Evolutionary conservation across 1,140 invertebrate genomes (phyloP).

Genomic region (Lordiphosa stackelbergi): DNA sequence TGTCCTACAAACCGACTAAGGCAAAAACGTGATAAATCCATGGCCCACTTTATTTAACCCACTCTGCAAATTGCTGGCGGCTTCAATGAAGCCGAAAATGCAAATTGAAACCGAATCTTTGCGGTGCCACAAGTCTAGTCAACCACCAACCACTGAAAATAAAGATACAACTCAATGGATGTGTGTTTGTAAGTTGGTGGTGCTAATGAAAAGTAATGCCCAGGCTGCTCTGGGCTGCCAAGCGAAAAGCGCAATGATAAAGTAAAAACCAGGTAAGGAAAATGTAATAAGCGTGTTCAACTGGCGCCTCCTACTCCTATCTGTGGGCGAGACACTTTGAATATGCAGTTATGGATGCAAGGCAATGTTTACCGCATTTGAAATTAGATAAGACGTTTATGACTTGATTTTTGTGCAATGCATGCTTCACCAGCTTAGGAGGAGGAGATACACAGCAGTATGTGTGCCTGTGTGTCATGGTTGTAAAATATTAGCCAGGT

Average conservation of each 20-base stretch:
- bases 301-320: slow-evolving; percentile 23
- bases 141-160: slow-evolving; percentile 13
- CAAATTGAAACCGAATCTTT: slow-evolving; percentile 73
- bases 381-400: slow-evolving; percentile 70
- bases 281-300: slow-evolving; percentile 72
- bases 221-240: slow-evolving; percentile 48
- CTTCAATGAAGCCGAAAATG: slow-evolving; percentile 71
- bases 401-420: slow-evolving; percentile 1
- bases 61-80: slow-evolving; percentile 58
- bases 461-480: too few species aligned
- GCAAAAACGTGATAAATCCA: slow-evolving; percentile 67
- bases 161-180: neutral
- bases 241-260: slow-evolving; percentile 51
- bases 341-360: slow-evolving; percentile 70
- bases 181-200: slow-evolving; percentile 26
- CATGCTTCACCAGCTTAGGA: too few species aligned
- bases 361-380: slow-evolving; percentile 65
- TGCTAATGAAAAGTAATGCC: slow-evolving; percentile 70
- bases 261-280: slow-evolving; percentile 49
- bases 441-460: too few species aligned
- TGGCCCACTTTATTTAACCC: slow-evolving; percentile 58
- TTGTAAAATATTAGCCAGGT: too few species aligned
- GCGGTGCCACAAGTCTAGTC: slow-evolving; percentile 25
- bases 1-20: slow-evolving; percentile 72
- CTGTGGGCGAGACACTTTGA: slow-evolving; percentile 61